phyloP scores from a whole-genome alignment of 2,113 vertebrate genomes.

The Psilopogon haemacephalus region DNA sequence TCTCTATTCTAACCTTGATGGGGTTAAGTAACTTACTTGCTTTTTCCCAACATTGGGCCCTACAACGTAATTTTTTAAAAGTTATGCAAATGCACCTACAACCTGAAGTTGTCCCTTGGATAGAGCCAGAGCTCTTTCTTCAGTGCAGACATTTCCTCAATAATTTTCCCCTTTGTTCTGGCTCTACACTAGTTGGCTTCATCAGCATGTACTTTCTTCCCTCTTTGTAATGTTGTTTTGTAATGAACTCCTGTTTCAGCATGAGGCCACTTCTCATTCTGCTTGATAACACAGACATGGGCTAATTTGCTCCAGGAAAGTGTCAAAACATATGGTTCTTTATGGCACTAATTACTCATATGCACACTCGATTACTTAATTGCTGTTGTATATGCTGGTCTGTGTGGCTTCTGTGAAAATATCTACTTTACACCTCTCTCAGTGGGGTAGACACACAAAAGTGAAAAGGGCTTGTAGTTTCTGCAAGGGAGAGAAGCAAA shows the following conservation, averaged over 20 bases:
- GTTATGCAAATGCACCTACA: neutral
- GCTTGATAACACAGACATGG: neutral
- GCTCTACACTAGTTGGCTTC: neutral
- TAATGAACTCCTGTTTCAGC: neutral
- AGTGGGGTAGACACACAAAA: neutral
- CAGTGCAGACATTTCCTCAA: neutral
- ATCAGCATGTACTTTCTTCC: neutral
- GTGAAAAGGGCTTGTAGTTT: neutral
- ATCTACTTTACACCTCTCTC: neutral
- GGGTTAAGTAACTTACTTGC: neutral
- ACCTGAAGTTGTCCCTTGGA: neutral
- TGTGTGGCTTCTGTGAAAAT: conserved; percentile 23
- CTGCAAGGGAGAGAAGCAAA: neutral
- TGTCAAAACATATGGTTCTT: conserved; percentile 44
- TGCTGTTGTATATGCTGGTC: neutral
- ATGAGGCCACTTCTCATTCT: neutral
- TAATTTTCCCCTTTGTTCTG: neutral
- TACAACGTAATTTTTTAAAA: neutral
- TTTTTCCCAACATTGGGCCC: neutral
- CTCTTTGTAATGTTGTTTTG: neutral
- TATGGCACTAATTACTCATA: conserved; percentile 40
- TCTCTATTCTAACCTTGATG: neutral
- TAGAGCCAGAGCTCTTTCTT: neutral
- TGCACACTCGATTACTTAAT: neutral
- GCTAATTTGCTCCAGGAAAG: conserved; percentile 44